Percentiles rank a stretch among this genome's conserved stretches.
Evolutionary conservation across 2,888 invertebrate species (phyloP).

Genomic region (Orgyia antiqua): DNA sequence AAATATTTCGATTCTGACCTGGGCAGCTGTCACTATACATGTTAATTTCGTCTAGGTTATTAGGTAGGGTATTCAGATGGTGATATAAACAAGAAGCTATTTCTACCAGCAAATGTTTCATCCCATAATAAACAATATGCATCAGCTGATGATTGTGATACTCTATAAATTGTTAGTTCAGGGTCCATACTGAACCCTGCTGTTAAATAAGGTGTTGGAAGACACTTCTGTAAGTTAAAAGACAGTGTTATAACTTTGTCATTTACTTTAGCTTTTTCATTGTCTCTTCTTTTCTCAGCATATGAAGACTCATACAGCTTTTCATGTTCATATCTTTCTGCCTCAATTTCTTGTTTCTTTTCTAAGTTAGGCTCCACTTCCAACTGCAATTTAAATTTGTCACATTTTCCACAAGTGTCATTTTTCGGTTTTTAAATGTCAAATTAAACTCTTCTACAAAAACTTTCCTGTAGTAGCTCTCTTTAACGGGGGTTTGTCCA

Average conservation of each 20-base stretch:
- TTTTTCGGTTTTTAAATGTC: conserved; percentile 1
- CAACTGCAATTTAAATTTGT: conserved; percentile 7
- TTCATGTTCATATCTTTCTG: conserved; percentile 11
- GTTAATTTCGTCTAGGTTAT: conserved; percentile 9
- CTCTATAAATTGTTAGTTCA: conserved; percentile 14
- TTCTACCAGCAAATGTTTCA: conserved; percentile 14
- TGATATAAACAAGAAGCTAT: conserved; percentile 14
- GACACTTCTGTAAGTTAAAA: conserved; percentile 11
- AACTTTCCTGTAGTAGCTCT: conserved; percentile 2
- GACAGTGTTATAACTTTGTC: conserved; percentile 10
- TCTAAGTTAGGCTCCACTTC: conserved; percentile 6
- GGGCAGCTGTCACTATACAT: conserved; percentile 8
- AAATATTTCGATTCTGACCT: conserved; percentile 7
- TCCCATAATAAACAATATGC: conserved; percentile 16
- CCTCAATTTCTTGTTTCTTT: conserved; percentile 9
- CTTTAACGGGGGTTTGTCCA: conserved; percentile 2
- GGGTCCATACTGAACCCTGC: conserved; percentile 6
- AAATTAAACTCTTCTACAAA: too few relatives aligned
- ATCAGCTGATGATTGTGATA: conserved; percentile 13
- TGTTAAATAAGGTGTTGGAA: conserved; percentile 10
- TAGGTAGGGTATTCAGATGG: conserved; percentile 10
- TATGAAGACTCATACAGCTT: conserved; percentile 11
- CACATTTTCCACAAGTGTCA: conserved; percentile 2
- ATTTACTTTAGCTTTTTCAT: conserved; percentile 11
- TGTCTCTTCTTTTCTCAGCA: conserved; percentile 12